These are phyloP conservation scores for Chaetodon trifasciatus DNA, from an alignment of 2,797 vertebrate species.

Conservation along the genomic window DNA sequence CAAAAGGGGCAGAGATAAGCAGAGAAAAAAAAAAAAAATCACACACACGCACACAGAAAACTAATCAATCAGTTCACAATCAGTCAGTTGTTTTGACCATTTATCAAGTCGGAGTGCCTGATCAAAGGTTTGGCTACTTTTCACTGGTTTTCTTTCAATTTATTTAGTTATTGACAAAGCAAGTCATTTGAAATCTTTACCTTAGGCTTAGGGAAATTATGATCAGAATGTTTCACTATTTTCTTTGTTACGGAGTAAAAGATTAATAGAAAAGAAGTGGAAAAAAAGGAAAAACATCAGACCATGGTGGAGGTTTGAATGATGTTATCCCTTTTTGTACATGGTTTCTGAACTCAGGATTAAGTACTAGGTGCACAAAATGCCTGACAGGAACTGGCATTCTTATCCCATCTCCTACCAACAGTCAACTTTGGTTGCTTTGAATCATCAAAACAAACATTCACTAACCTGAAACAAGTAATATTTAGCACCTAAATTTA, in stretches of 20 bases:
- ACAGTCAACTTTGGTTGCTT: background rate
- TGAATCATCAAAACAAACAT: background rate
- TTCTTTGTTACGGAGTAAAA: no score
- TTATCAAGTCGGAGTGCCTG: background rate
- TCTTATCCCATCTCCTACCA: no score
- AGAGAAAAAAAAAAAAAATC: background rate
- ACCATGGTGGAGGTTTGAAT: background rate
- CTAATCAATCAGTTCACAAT: background rate
- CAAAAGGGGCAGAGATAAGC: constrained; percentile 46
- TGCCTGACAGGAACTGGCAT: background rate
- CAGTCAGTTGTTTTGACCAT: background rate
- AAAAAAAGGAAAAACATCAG: no score
- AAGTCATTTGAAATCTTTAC: background rate
- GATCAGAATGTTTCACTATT: no score
- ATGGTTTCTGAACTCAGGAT: background rate
- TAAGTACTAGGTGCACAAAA: background rate
- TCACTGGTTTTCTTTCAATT: background rate
- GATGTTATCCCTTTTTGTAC: background rate
- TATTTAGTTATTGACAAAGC: background rate
- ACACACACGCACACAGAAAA: background rate
- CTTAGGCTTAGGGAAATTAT: no score
- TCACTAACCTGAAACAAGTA: background rate
- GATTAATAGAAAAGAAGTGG: no score
- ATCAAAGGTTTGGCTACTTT: no score
- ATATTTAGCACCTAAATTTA: background rate